These are phyloP conservation scores for Papilio polyxenes DNA, from an alignment of 1,140 invertebrate species.

Conservation along the genomic window DNA sequence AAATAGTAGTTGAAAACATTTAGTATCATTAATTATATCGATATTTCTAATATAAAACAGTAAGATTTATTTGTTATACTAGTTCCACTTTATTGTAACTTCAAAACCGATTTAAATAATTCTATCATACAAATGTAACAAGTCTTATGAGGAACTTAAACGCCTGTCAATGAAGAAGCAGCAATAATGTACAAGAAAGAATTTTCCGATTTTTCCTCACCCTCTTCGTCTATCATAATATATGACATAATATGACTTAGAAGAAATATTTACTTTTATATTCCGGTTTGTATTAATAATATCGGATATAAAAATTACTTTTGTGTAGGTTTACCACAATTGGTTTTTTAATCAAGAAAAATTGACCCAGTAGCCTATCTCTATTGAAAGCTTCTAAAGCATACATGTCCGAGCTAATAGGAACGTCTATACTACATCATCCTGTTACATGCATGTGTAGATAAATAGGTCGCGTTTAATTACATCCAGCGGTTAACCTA, in stretches of 20 bases:
- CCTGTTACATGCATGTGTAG: neutral
- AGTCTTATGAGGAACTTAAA: neutral
- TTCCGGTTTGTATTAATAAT: too few relatives aligned
- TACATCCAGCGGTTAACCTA: slow-evolving; percentile 6
- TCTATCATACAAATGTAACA: too few relatives aligned
- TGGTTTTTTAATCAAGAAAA: neutral
- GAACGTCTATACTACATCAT: neutral
- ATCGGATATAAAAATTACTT: neutral
- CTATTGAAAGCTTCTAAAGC: neutral
- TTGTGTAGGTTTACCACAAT: neutral
- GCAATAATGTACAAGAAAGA: neutral
- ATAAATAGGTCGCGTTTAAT: neutral
- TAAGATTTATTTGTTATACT: neutral
- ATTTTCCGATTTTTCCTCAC: neutral
- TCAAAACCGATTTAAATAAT: too few relatives aligned
- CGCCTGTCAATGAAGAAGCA: neutral
- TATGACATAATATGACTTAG: neutral
- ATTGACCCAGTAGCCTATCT: slow-evolving; percentile 1
- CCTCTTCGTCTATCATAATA: neutral
- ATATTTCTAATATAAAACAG: neutral
- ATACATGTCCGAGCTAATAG: neutral
- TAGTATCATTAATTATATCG: neutral
- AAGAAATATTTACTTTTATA: too few relatives aligned
- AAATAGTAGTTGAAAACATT: neutral
- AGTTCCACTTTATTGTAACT: neutral